Percentiles rank a stretch among this genome's conserved stretches.
Conservation (phyloP, 2,797 vertebrate genomes). For the Podarcis siculus region DNA sequence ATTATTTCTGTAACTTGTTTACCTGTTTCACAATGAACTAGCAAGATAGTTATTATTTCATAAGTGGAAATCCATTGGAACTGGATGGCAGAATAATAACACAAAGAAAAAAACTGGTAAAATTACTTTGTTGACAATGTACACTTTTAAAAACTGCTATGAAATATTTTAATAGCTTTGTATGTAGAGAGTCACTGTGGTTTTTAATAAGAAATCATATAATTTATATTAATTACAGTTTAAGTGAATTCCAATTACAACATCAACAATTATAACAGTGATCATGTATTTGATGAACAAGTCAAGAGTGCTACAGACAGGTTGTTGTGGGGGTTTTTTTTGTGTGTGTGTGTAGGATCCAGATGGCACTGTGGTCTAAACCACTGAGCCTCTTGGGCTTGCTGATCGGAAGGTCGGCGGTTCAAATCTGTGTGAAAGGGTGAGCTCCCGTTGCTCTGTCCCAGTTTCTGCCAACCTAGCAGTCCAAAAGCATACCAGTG, state of each 20-base stretch:
- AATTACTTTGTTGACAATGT: not conserved
- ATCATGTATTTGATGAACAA: not conserved
- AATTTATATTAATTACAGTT: not conserved
- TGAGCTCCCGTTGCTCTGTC: too few species aligned
- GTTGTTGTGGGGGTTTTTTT: too few species aligned
- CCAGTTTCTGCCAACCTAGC: too few species aligned
- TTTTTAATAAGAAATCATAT: not conserved
- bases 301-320: not conserved
- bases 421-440: too few species aligned
- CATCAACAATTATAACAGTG: not conserved
- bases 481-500: too few species aligned
- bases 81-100: not conserved
- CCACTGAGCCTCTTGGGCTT: too few species aligned
- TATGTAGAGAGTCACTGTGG: slow-evolving; percentile 7
- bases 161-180: slow-evolving; percentile 1
- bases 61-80: not conserved
- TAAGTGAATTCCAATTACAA: not conserved
- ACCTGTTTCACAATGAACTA: slow-evolving; percentile 10
- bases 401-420: too few species aligned
- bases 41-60: slow-evolving; percentile 47
- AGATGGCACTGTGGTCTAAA: too few species aligned
- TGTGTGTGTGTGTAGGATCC: too few species aligned
- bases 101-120: slow-evolving; percentile 12
- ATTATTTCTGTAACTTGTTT: slow-evolving; percentile 40
- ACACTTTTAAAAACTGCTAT: not conserved